These are phyloP conservation scores for Agonopterix arenella DNA, from an alignment of 2,888 invertebrate species.

Conservation along the genomic window DNA sequence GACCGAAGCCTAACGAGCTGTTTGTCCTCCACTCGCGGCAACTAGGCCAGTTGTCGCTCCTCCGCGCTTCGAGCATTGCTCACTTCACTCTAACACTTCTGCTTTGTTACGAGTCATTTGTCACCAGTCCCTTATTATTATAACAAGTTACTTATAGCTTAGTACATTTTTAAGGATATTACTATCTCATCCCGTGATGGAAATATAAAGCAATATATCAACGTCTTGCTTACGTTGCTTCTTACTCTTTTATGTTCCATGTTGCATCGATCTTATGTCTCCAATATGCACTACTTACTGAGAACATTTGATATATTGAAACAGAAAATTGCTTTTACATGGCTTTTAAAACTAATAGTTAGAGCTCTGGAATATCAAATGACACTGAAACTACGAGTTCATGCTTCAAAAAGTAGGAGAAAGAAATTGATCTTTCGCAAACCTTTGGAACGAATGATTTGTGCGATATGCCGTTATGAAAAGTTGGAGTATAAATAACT, in stretches of 20 bases:
- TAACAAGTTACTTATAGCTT: no score
- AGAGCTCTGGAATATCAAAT: no score
- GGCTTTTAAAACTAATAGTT: no score
- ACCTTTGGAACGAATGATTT: no score
- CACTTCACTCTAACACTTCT: background rate
- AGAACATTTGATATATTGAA: background rate
- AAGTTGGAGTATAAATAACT: slow-evolving; percentile 1
- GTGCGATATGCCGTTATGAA: background rate
- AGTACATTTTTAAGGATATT: no score
- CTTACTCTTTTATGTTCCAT: background rate
- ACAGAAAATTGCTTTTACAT: background rate
- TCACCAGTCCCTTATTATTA: background rate
- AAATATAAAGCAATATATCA: background rate
- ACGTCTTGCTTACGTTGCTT: background rate
- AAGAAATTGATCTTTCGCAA: no score
- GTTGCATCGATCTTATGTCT: slow-evolving; percentile 2
- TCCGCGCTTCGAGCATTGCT: slow-evolving; percentile 5
- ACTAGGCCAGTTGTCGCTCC: slow-evolving; percentile 44
- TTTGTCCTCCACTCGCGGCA: slow-evolving; percentile 68
- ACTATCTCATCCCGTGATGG: background rate
- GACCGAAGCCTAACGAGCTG: slow-evolving; percentile 69
- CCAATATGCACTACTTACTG: background rate
- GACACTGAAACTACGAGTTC: no score
- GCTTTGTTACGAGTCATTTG: background rate
- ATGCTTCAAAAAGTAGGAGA: no score